Evolutionary conservation across 2,888 invertebrate species (phyloP), one percentile per base, ranked within the genome.

Genomic region (Neoitamus cyanurus): DNA sequence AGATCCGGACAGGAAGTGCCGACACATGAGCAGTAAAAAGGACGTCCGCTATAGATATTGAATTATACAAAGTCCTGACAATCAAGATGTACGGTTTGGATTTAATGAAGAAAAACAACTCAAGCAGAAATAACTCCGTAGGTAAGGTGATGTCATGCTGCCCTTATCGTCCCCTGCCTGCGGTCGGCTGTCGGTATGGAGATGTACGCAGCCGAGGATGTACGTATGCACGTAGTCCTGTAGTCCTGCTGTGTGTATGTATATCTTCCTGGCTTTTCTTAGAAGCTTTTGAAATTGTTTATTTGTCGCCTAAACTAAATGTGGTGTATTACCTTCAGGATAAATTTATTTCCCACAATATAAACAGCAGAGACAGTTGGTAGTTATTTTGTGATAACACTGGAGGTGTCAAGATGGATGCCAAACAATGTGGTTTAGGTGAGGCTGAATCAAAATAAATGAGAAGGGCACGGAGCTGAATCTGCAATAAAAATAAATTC

Each of bases 61-160:
- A 80, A 68, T 80, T 80, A 80, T 80, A 80, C 80, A 80, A 80
- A 80, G 86, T 87, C 87, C 82, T 83, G 85, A 84, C 85, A 86
- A 86, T 87, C 86, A 87, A 87, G 86, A 87, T 87, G 86, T 86
- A 87, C 86, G 84, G 84, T 85, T 84, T 78, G 84, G 82, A 68
- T 83, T 86, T 87, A 86, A 87, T 87, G 87, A 87, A 87, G 87
- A 87, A 86, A 87, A 87, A 87, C 86, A 86, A 86, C 87, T 87
- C 85, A 86, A 86, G 85, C 84, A 82, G 87, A 86, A 86, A 86
- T 87, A 86, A 87, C 85, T 86, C 85, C 73, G 85, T 86, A 86
- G 86, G 87, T 80, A 85, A 86, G 87, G 86, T 86, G 86, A 86
- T 86, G 85, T 86, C 86, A 80, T 86, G 84, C 84, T 36, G 20